Evolutionary conservation across 2,113 vertebrate genomes (phyloP), one percentile per base, ranked within the genome.

Genomic region (Clupea harengus): DNA sequence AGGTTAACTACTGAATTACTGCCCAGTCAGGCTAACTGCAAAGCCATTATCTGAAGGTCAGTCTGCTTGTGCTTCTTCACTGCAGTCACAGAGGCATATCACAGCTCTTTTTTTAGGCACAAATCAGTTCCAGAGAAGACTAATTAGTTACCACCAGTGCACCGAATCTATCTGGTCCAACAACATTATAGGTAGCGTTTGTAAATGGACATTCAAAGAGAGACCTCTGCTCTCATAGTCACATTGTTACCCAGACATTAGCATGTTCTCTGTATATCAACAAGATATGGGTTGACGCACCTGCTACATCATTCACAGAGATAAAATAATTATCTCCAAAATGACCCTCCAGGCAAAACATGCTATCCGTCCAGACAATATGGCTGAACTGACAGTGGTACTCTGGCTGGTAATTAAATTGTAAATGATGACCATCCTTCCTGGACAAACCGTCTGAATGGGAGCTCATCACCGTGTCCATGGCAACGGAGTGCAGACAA

Each of bases 401-500:
- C 32, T 78, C 32, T 15, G 72, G 72, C 72, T 10, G 10, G 28
- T 78, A 78, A 44, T 39, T 17, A 5, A 78, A 78, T 39, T 78
- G 72, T 39, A 78, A 78, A 78, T 44, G 32, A 78, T 78, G 67
- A 1, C 67, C 10, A 28, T 75, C 25, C 28, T 75, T 11, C n/a
- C 64, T 67, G 60, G 60, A 67, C 60, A 67, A 67, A 67, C n/a
- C 85, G 91, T 91, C 82, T 22, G 22, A 0, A 11, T 49, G 46
- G 52, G 85, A 9, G 17, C 57, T 64, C 57, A 28, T 67, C 64
- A 67, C 6, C 28, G 64, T 67, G 64, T 25, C 64, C 64, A 67
- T 67, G 32, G 72, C 72, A 78, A 78, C 72, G 17, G 72, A 78
- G 72, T 78, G 72, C 28, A 32, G 72, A 78, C 49, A 60, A 80